Evolutionary conservation across 2,113 vertebrate species (phyloP).

Genomic region (Alligator sinensis): DNA sequence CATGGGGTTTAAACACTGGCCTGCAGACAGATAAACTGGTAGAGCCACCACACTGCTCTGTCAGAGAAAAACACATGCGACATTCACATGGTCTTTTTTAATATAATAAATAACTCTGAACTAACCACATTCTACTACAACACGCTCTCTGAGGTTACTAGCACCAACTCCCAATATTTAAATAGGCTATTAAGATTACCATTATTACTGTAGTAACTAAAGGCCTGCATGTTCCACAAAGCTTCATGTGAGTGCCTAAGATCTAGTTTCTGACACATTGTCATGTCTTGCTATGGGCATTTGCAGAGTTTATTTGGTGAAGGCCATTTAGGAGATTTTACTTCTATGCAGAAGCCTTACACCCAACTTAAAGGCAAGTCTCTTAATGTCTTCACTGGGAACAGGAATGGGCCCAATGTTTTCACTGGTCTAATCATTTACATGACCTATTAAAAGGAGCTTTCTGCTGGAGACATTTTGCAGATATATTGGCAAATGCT

Average conservation of each 20-base stretch:
- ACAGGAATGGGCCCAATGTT: slow-evolving; percentile 17
- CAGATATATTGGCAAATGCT: not conserved
- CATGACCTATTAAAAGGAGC: slow-evolving; percentile 64
- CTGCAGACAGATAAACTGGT: not conserved
- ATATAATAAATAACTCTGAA: not conserved
- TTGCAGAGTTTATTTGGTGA: slow-evolving; percentile 30
- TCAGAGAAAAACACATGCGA: not conserved
- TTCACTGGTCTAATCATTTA: slow-evolving; percentile 47
- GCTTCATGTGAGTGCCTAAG: no score
- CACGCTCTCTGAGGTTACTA: not conserved
- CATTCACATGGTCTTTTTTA: not conserved
- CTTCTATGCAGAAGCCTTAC: slow-evolving; percentile 17
- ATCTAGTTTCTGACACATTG: no score
- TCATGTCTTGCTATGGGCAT: slow-evolving; percentile 16
- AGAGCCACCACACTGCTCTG: not conserved
- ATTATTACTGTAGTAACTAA: slow-evolving; percentile 4
- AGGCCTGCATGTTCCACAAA: not conserved
- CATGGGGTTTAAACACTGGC: slow-evolving; percentile 66
- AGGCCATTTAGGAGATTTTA: slow-evolving; percentile 4
- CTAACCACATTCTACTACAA: not conserved
- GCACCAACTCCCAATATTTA: not conserved
- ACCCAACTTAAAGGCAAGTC: slow-evolving; percentile 32
- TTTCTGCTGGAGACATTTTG: slow-evolving; percentile 54
- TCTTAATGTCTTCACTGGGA: slow-evolving; percentile 54
- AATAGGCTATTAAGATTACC: not conserved